Percentiles rank a stretch among this genome's conserved stretches.
Evolutionary conservation across 1,140 invertebrate genomes (phyloP).

Genomic region (Batillaria attramentaria): DNA sequence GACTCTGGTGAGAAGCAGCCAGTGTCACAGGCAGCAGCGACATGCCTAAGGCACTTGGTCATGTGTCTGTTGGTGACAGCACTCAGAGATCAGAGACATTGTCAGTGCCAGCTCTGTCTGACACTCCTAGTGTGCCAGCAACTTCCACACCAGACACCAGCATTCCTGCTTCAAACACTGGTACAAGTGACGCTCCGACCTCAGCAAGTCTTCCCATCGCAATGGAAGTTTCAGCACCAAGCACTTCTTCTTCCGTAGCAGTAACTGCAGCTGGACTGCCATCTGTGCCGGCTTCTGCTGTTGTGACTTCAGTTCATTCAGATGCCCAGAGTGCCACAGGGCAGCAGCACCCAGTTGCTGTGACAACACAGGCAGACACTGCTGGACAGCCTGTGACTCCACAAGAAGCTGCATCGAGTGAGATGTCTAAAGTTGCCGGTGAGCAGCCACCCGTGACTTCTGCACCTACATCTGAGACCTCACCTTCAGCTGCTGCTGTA

Average conservation of each 20-base stretch:
- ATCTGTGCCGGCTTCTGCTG: background rate
- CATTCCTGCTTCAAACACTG: no score
- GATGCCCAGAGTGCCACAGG: no score
- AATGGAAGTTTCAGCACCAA: no score
- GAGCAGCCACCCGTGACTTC: background rate
- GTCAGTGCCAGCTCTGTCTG: background rate
- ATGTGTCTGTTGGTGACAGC: background rate
- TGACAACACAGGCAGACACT: no score
- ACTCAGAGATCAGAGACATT: background rate
- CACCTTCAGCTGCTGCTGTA: background rate
- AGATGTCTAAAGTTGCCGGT: background rate
- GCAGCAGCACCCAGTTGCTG: no score
- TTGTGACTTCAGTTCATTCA: background rate
- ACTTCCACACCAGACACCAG: constrained; percentile 3
- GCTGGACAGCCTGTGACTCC: constrained; percentile 11
- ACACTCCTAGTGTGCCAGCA: background rate
- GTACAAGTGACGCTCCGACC: no score
- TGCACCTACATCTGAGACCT: background rate
- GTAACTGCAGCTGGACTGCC: background rate
- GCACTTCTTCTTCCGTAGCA: no score
- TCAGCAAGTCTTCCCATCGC: no score
- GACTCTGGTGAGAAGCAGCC: no score
- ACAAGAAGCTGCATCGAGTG: constrained; percentile 8
- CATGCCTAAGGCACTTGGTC: background rate
- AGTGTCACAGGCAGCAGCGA: no score